Conservation (phyloP, 2,797 vertebrate species). For the Trachurus trachurus region DNA sequence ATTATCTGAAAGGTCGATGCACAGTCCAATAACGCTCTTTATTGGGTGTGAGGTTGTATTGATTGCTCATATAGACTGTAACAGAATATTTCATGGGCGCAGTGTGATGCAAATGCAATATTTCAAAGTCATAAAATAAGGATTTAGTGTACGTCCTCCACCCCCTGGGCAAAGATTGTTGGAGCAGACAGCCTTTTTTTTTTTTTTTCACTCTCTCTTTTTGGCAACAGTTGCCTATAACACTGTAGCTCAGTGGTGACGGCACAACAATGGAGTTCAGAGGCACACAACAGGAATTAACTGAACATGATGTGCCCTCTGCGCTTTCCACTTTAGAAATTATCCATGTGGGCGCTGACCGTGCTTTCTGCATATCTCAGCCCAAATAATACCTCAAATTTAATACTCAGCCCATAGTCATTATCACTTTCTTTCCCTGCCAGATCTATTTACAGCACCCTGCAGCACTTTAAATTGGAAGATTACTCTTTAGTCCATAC, state of each 20-base stretch:
- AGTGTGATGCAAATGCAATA: constrained; percentile 52
- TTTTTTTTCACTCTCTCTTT: constrained; percentile 4
- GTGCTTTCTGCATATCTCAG: constrained; percentile 42
- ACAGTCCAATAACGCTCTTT: constrained; percentile 25
- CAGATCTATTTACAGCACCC: constrained; percentile 71
- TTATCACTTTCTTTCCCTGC: constrained; percentile 66
- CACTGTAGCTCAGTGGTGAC: constrained; percentile 20
- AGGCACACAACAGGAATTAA: constrained; percentile 36
- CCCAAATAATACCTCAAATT: constrained; percentile 53
- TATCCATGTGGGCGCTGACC: constrained; percentile 42
- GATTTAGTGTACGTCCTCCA: constrained; percentile 50
- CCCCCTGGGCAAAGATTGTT: constrained; percentile 2
- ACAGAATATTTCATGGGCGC: constrained; percentile 30
- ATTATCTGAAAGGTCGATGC: constrained; percentile 32
- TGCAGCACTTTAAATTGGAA: constrained; percentile 72
- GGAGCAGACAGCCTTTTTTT: constrained; percentile 1
- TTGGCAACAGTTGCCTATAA: constrained; percentile 38
- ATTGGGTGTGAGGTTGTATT: constrained; percentile 35
- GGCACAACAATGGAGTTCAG: constrained; percentile 46
- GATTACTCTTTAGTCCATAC: constrained; percentile 79
- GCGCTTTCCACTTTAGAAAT: constrained; percentile 52
- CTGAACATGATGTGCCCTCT: constrained; percentile 43
- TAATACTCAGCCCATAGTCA: constrained; percentile 59
- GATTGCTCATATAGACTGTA: constrained; percentile 18
- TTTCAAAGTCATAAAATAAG: constrained; percentile 57